These are phyloP conservation scores for Lypha dubia DNA, from an alignment of 2,888 invertebrate genomes.

Conservation along the genomic window DNA sequence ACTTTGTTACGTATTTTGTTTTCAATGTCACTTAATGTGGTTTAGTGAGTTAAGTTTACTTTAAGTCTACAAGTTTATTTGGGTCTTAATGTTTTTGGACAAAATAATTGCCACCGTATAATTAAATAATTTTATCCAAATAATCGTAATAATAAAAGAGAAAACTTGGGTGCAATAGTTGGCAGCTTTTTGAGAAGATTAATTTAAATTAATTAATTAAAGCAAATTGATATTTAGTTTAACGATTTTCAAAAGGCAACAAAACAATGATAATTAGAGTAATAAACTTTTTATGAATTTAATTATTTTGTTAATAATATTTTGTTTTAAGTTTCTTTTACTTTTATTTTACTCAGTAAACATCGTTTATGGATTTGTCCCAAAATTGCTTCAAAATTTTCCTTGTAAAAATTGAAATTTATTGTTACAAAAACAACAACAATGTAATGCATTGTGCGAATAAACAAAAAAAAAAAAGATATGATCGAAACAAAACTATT, in stretches of 20 bases:
- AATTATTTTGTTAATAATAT: no score
- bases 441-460: conserved; percentile 23
- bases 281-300: no score
- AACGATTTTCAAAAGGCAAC: no score
- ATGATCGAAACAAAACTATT: conserved; percentile 54
- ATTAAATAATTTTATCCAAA: neutral
- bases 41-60: conserved; percentile 34
- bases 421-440: neutral
- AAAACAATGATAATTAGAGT: no score
- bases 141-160: neutral
- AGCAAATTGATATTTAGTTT: neutral
- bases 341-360: no score
- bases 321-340: no score
- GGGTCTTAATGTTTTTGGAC: conserved; percentile 14
- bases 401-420: conserved; percentile 3
- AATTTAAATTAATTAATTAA: neutral
- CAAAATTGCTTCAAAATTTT: neutral
- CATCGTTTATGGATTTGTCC: neutral
- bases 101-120: conserved; percentile 16
- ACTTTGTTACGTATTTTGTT: neutral
- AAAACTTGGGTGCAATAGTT: conserved; percentile 6
- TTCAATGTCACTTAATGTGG: conserved; percentile 21
- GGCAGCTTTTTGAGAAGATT: neutral
- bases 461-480: conserved; percentile 26
- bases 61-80: conserved; percentile 34